Conservation (phyloP, 2,113 vertebrate genomes). For the Platanista minor region DNA sequence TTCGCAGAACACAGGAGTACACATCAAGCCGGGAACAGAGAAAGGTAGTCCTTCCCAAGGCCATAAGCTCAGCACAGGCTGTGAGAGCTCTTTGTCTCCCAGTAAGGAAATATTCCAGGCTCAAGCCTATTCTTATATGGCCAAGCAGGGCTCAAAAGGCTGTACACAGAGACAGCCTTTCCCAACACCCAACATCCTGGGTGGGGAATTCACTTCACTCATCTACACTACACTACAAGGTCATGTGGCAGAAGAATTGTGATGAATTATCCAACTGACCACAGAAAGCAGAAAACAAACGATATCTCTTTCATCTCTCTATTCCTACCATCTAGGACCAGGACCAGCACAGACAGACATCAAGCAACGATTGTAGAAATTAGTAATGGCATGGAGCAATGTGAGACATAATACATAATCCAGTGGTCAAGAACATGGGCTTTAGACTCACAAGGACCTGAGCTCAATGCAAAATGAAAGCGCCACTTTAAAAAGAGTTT, state of each 20-base stretch:
- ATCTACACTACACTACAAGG: background rate
- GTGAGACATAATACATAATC: background rate
- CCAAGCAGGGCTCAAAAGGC: background rate
- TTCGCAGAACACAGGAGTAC: background rate
- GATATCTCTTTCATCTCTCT: background rate
- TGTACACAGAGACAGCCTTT: background rate
- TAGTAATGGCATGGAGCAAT: background rate
- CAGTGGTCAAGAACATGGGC: background rate
- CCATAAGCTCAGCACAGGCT: background rate
- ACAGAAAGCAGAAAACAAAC: background rate
- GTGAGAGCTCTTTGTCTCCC: no score
- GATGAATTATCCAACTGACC: background rate
- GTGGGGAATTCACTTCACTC: fast-evolving
- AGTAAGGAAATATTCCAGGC: background rate
- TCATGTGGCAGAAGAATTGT: background rate
- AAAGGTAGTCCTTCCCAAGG: background rate
- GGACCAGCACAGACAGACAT: background rate
- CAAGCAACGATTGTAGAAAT: background rate
- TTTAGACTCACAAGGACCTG: background rate
- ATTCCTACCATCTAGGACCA: background rate
- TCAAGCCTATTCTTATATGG: background rate
- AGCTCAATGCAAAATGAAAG: background rate
- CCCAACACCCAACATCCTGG: background rate
- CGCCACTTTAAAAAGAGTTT: background rate
- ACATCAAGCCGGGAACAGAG: background rate